Evolutionary conservation across 64 coral and sea anemone genomes (phyloP), one percentile per base, ranked within the genome.

Genomic region (Platygyra sinensis): DNA sequence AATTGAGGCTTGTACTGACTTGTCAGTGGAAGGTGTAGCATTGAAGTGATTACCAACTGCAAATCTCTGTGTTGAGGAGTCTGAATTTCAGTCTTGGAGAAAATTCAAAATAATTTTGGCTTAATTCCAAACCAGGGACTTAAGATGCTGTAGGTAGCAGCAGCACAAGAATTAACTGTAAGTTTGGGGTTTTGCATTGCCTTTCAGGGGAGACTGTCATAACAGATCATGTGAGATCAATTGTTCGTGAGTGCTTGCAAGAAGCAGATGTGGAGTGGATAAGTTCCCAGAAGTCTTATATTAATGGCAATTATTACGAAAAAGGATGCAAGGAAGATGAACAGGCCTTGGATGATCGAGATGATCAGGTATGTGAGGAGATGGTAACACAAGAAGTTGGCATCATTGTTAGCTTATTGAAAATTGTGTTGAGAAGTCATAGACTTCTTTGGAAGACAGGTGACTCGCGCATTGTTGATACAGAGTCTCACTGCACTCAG

Each of bases 161-260:
- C n/a, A n/a, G n/a, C n/a, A n/a, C n/a, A 72, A 22, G 39, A 72
- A 18, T 12, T 10, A 24, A 62, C 19, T 5, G 55, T 30, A 62
- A 27, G 42, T 19, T 27, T 28, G 13, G 28, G 0, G 5, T 61
- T 60, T 87, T 8, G 18, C 30, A 13, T 30, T 38, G 22, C 30
- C 5, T 30, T 75, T 38, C 27, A 88, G 72, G 52, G 12, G 74
- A 93, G 10, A 90, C 88, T 77, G 91, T 96, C 17, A 94, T 98
- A 10, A 98, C 92, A 77, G 93, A 98, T 60, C 96, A 98, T 73
- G 96, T 98, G 54, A 82, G 96, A 27, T 98, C 92, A 30, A 98
- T 98, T 72, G 96, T 98, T 19, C 75, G 59, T 8, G 92, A 98
- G 74, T 98, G 96, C 77, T 76, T 98, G 5, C 83, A 98, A 75